A percentile compares a stretch with the other conserved stretches of the same genome.
phyloP scores from a whole-genome alignment of 2,113 vertebrate genomes.

The Ploceus nigricollis region DNA sequence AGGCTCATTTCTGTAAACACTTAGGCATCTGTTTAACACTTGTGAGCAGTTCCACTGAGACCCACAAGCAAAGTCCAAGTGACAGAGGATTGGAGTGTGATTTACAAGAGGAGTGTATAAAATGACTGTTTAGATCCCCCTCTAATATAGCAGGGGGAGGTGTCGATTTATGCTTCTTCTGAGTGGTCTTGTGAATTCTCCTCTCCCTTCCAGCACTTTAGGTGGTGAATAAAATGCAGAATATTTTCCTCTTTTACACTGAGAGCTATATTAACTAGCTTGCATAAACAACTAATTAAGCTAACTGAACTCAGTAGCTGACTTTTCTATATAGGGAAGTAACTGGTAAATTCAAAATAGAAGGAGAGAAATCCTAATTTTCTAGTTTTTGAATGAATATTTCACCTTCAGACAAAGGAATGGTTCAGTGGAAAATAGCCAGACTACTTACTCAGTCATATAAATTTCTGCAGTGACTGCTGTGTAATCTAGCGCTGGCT shows the following conservation, averaged over 20 bases:
- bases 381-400: constrained; percentile 28
- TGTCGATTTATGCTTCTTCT: neutral
- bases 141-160: neutral
- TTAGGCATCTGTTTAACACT: constrained; percentile 4
- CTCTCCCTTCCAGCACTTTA: neutral
- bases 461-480: constrained; percentile 34
- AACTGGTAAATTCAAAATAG: neutral
- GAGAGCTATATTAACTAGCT: neutral
- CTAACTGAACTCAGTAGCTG: neutral
- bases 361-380: neutral
- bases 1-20: constrained; percentile 1
- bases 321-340: constrained; percentile 16
- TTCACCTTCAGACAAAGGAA: constrained; percentile 17
- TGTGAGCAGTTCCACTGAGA: neutral
- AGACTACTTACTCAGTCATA: constrained; percentile 32
- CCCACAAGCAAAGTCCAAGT: neutral
- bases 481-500: constrained; percentile 11
- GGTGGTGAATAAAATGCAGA: neutral
- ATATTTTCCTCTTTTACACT: neutral
- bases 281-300: neutral
- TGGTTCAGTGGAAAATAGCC: constrained; percentile 8
- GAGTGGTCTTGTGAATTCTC: neutral
- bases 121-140: neutral
- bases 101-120: neutral
- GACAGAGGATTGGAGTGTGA: neutral